Conservation (phyloP, 1,140 invertebrate genomes). For the Penaeus vannamei region DNA sequence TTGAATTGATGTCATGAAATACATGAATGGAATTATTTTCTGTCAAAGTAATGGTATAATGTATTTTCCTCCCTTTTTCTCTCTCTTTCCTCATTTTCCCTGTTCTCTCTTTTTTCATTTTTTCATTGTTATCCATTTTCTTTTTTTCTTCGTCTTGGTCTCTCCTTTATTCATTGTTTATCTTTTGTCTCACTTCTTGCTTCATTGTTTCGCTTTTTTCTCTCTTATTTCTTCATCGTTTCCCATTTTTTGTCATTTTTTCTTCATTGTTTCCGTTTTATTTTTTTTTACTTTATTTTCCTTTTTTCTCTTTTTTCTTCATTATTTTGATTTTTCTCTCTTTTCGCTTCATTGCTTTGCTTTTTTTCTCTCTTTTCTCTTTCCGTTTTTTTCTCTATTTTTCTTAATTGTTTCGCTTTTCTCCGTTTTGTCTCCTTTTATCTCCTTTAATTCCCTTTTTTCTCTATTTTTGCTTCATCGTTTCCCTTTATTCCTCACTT, state of each 20-base stretch:
- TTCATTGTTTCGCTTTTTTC: background rate
- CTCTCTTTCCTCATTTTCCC: background rate
- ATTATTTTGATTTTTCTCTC: background rate
- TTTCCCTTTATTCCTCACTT: background rate
- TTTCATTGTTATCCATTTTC: background rate
- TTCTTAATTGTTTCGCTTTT: background rate
- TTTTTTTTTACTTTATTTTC: background rate
- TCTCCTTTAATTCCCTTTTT: background rate
- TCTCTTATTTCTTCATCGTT: background rate
- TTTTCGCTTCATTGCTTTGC: background rate
- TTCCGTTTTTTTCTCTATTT: background rate
- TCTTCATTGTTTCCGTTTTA: background rate
- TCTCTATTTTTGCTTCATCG: background rate
- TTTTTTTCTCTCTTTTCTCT: background rate
- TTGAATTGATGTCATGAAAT: background rate
- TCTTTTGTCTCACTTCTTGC: background rate
- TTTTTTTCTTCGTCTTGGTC: too few species aligned
- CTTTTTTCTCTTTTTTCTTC: background rate
- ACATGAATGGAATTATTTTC: too few species aligned
- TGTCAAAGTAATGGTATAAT: too few species aligned
- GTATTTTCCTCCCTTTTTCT: background rate
- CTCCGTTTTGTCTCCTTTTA: background rate
- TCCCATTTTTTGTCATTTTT: background rate
- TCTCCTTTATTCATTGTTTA: too few species aligned
- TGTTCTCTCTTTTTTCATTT: background rate